Percentiles rank a stretch among this genome's conserved stretches.
Evolutionary conservation across 2,888 invertebrate genomes (phyloP).

Genomic region (Pristionchus mayeri): DNA sequence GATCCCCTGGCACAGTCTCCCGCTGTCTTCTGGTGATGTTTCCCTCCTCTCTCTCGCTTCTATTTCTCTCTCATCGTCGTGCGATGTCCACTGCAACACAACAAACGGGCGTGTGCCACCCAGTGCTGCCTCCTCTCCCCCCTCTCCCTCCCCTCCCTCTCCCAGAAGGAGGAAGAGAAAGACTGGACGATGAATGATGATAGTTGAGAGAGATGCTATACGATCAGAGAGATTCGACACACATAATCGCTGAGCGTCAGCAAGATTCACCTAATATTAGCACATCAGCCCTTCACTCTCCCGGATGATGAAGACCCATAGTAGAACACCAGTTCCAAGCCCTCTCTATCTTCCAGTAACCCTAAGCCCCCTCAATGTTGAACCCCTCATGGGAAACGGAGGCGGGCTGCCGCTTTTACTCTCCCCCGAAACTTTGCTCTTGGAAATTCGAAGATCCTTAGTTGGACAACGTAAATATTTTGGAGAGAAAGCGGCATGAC

Average conservation of each 20-base stretch:
- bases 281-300: no score
- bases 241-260: no score
- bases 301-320: not conserved
- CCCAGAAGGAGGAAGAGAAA: constrained; percentile 7
- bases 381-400: not conserved
- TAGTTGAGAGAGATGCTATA: constrained; percentile 29
- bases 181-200: not conserved
- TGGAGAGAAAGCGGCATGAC: not conserved
- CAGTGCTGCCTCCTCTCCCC: not conserved
- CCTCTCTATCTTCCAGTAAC: not conserved
- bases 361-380: not conserved
- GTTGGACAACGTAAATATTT: constrained; percentile 5
- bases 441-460: not conserved
- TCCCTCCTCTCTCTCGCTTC: no score
- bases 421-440: not conserved
- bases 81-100: constrained; percentile 11
- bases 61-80: not conserved
- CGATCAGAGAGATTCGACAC: constrained; percentile 33
- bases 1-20: not conserved
- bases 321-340: not conserved
- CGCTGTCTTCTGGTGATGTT: not conserved
- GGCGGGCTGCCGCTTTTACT: not conserved
- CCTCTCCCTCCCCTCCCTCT: no score
- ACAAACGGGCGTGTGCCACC: constrained; percentile 17
- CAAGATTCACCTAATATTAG: no score